Conservation (phyloP, 2,113 vertebrate species). For the Cariama cristata region DNA sequence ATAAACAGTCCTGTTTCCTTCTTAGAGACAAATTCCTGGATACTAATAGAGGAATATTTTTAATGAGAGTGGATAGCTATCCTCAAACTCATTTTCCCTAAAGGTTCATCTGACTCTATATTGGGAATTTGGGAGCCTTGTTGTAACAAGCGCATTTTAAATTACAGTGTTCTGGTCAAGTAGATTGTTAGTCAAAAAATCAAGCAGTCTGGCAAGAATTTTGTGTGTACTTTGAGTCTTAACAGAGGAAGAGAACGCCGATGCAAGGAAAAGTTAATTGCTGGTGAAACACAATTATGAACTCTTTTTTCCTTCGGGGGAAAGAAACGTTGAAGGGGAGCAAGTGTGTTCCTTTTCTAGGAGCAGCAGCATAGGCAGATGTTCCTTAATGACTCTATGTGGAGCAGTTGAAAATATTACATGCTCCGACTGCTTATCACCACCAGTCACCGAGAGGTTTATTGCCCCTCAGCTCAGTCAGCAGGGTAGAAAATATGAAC, state of each 20-base stretch:
- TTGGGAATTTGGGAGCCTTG: background rate
- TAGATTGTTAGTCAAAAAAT: background rate
- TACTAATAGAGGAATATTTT: background rate
- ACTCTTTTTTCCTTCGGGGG: background rate
- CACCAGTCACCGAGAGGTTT: background rate
- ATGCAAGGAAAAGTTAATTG: background rate
- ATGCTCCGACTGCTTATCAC: background rate
- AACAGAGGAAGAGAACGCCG: background rate
- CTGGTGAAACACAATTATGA: background rate
- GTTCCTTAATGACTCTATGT: constrained; percentile 6
- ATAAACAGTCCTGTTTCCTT: background rate
- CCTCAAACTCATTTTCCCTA: background rate
- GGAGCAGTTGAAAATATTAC: background rate
- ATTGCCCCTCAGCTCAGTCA: background rate
- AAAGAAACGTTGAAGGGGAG: background rate
- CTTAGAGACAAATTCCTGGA: background rate
- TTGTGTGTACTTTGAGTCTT: background rate
- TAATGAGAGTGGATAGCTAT: background rate
- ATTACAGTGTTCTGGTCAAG: background rate
- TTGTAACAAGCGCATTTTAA: background rate
- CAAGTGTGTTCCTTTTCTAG: background rate
- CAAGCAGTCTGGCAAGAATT: background rate
- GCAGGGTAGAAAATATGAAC: background rate
- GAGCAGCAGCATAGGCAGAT: background rate
- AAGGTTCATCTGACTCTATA: background rate